These are phyloP conservation scores for Oreochromis niloticus DNA, from an alignment of 2,113 vertebrate genomes.

Conservation along the genomic window DNA sequence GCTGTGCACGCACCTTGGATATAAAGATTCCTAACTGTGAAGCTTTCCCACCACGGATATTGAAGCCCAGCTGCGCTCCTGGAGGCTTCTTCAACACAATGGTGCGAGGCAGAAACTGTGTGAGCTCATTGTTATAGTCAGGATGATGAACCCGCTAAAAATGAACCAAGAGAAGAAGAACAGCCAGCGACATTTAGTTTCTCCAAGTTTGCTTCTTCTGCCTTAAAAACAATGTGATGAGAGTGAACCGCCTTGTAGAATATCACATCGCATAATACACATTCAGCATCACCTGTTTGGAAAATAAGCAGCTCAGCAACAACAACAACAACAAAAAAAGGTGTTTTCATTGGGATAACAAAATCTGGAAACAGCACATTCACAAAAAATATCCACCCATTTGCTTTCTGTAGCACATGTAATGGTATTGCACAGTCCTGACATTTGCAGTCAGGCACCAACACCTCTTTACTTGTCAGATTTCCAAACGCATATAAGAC, in stretches of 20 bases:
- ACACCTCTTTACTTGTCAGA: rapidly evolving
- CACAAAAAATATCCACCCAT: background rate
- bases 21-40: constrained; percentile 98
- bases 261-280: background rate
- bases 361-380: background rate
- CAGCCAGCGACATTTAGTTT: background rate
- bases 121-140: constrained; percentile 97
- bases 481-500: background rate
- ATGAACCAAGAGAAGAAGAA: background rate
- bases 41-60: constrained; percentile 95
- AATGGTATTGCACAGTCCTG: background rate
- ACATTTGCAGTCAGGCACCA: background rate
- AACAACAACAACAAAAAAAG: background rate
- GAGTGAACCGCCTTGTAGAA: background rate
- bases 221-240: background rate
- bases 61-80: constrained; percentile 94
- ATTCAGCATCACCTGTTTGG: background rate
- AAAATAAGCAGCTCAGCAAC: background rate
- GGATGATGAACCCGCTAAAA: constrained; percentile 87
- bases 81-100: constrained; percentile 91
- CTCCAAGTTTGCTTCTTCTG: background rate
- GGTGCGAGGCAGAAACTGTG: constrained; percentile 89
- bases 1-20: constrained; percentile 82
- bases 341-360: background rate
- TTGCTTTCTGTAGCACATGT: background rate